Conservation (phyloP, 1,140 invertebrate species). For the Anastatus disparis region DNA sequence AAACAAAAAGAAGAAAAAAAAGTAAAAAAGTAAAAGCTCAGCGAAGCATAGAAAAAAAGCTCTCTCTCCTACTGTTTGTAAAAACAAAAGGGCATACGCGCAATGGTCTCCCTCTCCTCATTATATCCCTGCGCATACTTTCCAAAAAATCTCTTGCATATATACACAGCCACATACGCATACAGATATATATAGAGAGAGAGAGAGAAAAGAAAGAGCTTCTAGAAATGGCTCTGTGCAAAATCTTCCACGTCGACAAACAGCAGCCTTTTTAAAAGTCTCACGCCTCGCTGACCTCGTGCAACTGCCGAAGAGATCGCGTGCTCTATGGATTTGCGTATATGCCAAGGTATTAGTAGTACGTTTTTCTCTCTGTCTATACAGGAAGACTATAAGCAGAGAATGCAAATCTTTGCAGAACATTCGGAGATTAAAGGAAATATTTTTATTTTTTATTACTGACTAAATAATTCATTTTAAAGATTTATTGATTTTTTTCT, state of each 20-base stretch:
- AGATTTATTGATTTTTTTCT: too few species aligned
- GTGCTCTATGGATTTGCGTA: not conserved
- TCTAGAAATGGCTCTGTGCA: slow-evolving; percentile 11
- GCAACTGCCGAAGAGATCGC: not conserved
- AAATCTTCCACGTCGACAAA: slow-evolving; percentile 27
- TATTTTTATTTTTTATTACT: too few species aligned
- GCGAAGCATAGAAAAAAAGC: too few species aligned
- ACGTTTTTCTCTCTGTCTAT: too few species aligned
- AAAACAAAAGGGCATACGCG: slow-evolving; percentile 36
- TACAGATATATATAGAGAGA: not conserved
- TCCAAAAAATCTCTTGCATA: too few species aligned
- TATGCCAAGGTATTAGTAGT: too few species aligned
- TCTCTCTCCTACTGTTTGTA: not conserved
- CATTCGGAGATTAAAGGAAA: not conserved
- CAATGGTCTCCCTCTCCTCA: not conserved
- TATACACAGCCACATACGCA: too few species aligned
- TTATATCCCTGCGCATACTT: not conserved
- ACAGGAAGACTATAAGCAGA: too few species aligned
- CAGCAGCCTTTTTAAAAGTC: slow-evolving; percentile 27
- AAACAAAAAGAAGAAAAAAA: too few species aligned
- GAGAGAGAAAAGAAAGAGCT: not conserved
- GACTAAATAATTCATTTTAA: too few species aligned
- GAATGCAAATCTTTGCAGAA: not conserved
- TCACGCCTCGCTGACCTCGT: slow-evolving; percentile 7
- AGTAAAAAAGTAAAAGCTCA: too few species aligned